Evolutionary conservation across 2,797 vertebrate genomes (phyloP), one percentile per base, ranked within the genome.

Genomic region (Gymnoscopelus microlampas): DNA sequence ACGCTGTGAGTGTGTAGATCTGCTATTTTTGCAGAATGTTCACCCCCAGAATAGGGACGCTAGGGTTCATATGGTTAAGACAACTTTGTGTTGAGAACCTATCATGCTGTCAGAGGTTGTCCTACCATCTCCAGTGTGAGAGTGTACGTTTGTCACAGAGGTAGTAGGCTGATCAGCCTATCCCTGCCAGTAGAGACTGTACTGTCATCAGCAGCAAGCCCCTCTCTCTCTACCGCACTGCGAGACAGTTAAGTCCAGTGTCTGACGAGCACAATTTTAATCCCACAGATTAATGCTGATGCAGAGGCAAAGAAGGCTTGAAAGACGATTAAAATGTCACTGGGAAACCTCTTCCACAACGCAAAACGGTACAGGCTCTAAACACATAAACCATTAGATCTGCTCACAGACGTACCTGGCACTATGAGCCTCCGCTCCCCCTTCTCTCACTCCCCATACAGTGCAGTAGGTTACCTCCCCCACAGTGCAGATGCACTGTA

Each of bases 301-400:
- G 78, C 86, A 76, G 71, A 59, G 59, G 85, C 80, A 89, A 88
- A 89, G 86, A 89, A 85, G 84, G 82, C 87, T 5, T 64, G 85
- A 91, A 86, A 92, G 88, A 90, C 77, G 87, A 93, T 93, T 92
- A 91, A 88, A 91, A 91, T 92, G 90, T 92, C 89, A 92, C 80
- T 73, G 87, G 88, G 91, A 90, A 86, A 91, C 89, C 86, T 90
- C 86, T 71, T 44, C 78, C 4, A 47, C 82, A 87, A 88, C 88
- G 84, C 90, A 91, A 91, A 39, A 92, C 89, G 89, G 82, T 78
- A 82, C 81, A 77, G 70, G 80, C 82, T 88, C 64, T 55, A 74
- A 84, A 88, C 83, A 81, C 85, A 77, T 82, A 82, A 78, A 81
- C 65, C 79, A 84, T 87, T 77, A 84, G 84, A 90, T 91, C 7